phyloP scores from a whole-genome alignment of 2,113 vertebrate genomes.

The Uropsilus gracilis region DNA sequence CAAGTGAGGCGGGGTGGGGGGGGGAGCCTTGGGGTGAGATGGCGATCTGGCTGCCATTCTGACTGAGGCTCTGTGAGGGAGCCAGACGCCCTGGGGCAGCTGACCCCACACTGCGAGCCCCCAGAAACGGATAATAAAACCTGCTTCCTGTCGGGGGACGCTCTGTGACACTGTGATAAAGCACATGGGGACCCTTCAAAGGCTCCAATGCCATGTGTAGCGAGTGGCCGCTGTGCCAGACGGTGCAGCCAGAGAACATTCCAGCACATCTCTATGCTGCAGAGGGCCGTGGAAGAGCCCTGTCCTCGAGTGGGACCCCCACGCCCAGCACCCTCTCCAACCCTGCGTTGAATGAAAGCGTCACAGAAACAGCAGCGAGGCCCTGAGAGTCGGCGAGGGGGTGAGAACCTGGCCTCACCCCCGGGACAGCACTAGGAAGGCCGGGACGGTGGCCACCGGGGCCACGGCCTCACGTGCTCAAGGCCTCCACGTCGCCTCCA shows the following conservation, averaged over 20 bases:
- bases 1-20: too few relatives aligned
- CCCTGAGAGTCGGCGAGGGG: not conserved
- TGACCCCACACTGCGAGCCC: not conserved
- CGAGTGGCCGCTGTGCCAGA: accelerated
- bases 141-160: not conserved
- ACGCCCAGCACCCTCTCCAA: accelerated
- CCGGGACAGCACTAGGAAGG: not conserved
- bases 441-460: accelerated
- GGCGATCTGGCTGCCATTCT: not conserved
- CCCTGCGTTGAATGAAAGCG: too few relatives aligned
- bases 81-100: not conserved
- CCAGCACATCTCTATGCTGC: accelerated
- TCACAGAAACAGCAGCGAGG: not conserved
- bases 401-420: not conserved
- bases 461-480: accelerated
- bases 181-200: accelerated
- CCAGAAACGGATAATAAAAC: not conserved
- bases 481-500: accelerated
- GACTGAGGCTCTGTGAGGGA: accelerated
- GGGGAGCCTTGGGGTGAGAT: not conserved
- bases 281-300: accelerated
- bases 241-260: accelerated
- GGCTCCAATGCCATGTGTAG: accelerated
- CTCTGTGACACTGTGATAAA: accelerated
- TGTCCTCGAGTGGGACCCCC: not conserved